Base-by-base conservation (phyloP, 2,888 invertebrate species). In the Heliconius charithonia region DNA sequence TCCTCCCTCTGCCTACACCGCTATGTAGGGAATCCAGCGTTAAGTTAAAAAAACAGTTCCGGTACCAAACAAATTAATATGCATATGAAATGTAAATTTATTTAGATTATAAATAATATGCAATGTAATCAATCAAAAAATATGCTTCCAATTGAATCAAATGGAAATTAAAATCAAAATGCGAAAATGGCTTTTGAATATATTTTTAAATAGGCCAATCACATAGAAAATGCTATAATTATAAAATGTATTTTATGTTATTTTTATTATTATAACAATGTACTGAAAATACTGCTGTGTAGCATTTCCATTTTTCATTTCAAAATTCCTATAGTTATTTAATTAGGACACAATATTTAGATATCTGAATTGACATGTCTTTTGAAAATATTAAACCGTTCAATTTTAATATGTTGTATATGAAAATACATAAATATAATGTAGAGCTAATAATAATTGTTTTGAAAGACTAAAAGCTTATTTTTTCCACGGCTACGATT, bases 91-190 rank as follows among this genome's bases (percentile, higher is more conserved):
- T 41, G 22, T 0, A 41, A 51, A 51, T 45, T 19, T 51, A 70
- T 70, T 70, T 70, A 19, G 29, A 70, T 51, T 51, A 51, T 70
- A 70, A 32, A 32, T 29, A 45, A 45, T 45, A 45, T 70, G 6
- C 4, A 19, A 51, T 51, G 51, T 29, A 51, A 27, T 51, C 22
- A 70, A 51, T 45, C 12, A 29, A 51, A 70, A 51, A 51, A 51
- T 51, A 51, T 45, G 27, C 51, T 70, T 22, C 29, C 4, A 27
- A 19, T 51, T 27, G 51, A 51, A 51, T 70, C 70, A 70, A 51
- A 51, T 70, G 22, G 29, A 51, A 70, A 70, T 70, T 51, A 51
- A 70, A 66, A 66, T 22, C 7, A 2, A 66, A 41, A 51, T 27
- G 29, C 27, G 70, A 22, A 70, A 27, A 22, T 70, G 4, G 10